Evolutionary conservation across 1,140 invertebrate genomes (phyloP).

Genomic region (Saccostrea echinata): DNA sequence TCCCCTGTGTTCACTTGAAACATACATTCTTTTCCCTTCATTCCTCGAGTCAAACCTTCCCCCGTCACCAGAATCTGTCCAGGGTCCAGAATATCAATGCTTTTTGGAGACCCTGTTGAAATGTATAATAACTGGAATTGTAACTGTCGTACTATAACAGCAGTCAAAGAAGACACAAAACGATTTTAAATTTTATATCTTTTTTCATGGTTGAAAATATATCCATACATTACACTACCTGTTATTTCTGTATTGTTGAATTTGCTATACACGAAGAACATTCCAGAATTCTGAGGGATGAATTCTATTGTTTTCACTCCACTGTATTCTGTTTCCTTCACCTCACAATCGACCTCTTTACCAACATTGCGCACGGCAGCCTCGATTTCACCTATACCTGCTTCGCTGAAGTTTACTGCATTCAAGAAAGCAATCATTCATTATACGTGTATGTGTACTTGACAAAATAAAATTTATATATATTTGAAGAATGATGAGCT

Average conservation of each 20-base stretch:
- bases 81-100: constrained; percentile 68
- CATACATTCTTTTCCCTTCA: constrained; percentile 82
- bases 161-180: not conserved
- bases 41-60: constrained; percentile 83
- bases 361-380: constrained; percentile 59
- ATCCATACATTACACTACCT: constrained; percentile 79
- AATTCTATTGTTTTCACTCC: constrained; percentile 84
- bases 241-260: constrained; percentile 97
- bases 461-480: not conserved
- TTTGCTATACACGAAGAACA: constrained; percentile 91
- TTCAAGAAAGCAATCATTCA: constrained; percentile 4
- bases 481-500: not conserved
- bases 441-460: too few relatives aligned
- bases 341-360: constrained; percentile 46
- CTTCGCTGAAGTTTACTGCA: constrained; percentile 80
- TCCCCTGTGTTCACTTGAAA: constrained; percentile 84
- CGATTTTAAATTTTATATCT: not conserved
- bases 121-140: not conserved
- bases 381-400: constrained; percentile 89
- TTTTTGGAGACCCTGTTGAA: constrained; percentile 63
- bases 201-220: not conserved
- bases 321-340: constrained; percentile 43
- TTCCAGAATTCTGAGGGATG: constrained; percentile 93
- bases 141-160: not conserved
- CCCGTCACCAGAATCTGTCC: constrained; percentile 77